Conservation (phyloP, 37 sponge, comb jelly and placozoan species). For the Sycon ciliatum region DNA sequence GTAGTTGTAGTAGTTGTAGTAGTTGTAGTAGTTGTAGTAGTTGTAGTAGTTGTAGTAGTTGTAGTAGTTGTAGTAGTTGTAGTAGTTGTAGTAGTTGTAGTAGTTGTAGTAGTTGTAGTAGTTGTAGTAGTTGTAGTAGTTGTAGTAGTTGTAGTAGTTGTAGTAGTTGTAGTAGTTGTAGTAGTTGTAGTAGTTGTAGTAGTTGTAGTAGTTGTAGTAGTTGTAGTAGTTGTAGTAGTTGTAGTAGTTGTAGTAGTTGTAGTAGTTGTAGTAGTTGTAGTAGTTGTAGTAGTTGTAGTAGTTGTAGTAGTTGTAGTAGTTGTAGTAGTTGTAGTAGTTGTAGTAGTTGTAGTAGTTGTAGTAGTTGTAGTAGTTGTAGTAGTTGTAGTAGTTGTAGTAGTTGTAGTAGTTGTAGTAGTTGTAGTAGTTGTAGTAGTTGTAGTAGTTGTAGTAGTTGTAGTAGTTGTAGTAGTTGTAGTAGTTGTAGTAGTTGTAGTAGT, state of each 20-base stretch:
- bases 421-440: slow-evolving; percentile 8
- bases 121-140: slow-evolving; percentile 8
- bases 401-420: slow-evolving; percentile 6
- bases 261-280: slow-evolving; percentile 8
- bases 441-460: slow-evolving; percentile 8
- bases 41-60: slow-evolving; percentile 6
- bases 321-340: slow-evolving; percentile 8
- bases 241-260: slow-evolving; percentile 8
- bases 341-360: slow-evolving; percentile 6
- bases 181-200: slow-evolving; percentile 8
- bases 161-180: slow-evolving; percentile 6
- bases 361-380: slow-evolving; percentile 8
- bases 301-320: slow-evolving; percentile 8
- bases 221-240: slow-evolving; percentile 6
- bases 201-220: slow-evolving; percentile 8
- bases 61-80: slow-evolving; percentile 8
- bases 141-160: slow-evolving; percentile 8
- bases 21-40: slow-evolving; percentile 8
- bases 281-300: slow-evolving; percentile 6
- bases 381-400: slow-evolving; percentile 8
- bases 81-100: background rate
- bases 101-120: slow-evolving; percentile 1
- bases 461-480: background rate
- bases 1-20: slow-evolving; percentile 8
- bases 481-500: slow-evolving; percentile 1